Base-by-base conservation (phyloP, 1,140 invertebrate species). In the Trachelipus rathkii region DNA sequence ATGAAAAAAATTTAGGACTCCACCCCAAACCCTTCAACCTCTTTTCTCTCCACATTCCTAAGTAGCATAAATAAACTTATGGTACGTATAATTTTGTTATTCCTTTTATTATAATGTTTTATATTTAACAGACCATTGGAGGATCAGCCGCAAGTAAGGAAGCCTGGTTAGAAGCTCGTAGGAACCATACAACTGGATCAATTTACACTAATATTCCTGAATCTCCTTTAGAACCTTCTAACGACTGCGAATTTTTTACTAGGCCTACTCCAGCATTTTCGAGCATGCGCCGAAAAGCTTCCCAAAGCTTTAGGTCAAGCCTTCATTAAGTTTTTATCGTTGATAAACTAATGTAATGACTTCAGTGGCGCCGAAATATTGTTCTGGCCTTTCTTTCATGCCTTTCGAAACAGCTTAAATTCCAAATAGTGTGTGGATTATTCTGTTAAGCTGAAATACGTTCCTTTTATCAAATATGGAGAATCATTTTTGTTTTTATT, bases 261-360 rank as follows among this genome's bases (percentile, higher is more conserved):
- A n/a, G n/a, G n/a, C n/a, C n/a, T n/a, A 60, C 50, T 60, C 50
- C 50, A 13, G 50, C 50, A 15, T 60, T 15, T 19, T 13, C 19
- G 11, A 60, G 11, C 19, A 13, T 60, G 50, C 50, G 50, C 50
- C 50, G 50, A 60, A 60, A 60, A 13, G 50, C 50, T 60, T 60
- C 50, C 2, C 1, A 8, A 60, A 60, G 50, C 50, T 60, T 60
- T 60, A 60, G 50, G 50, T 60, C 50, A 19, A 60, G 50, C 19
- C 50, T 60, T 60, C 50, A 60, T 60, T 60, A 60, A 19, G 50
- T 60, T 15, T 60, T 19, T 60, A 33, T 33, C 33, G 2, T 60
- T 60, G 50, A 60, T 60, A 60, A 60, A 15, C 19, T 15, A 13
- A 60, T 60, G 50, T 60, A 60, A 60, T 60, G 50, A 60, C 50